Base-by-base conservation (phyloP, 2,888 invertebrate genomes). In the Andrena minutula region DNA sequence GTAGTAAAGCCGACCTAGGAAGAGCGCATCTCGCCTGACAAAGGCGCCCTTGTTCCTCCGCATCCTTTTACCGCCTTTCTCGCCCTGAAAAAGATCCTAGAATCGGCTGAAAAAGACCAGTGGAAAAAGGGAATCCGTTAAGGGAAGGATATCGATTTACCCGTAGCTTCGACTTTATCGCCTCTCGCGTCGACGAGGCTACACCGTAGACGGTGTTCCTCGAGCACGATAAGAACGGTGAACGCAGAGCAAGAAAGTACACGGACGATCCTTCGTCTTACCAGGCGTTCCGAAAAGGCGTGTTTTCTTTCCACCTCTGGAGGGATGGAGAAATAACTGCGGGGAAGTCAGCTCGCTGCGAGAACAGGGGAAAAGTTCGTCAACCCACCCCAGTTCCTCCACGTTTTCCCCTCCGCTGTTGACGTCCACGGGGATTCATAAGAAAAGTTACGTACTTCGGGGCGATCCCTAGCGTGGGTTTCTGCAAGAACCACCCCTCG, bases 61-160 rank as follows among this genome's bases (percentile, higher is more conserved):
- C 28, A 28, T 60, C 64, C 12, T 64, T 77, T 78, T 35, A 8
- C 47, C 53, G 23, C 23, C 23, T 32, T 12, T 53, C 20, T 23
- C 70, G 64, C 49, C 66, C 12, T 8, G 30, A 58, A 69, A 77
- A 69, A 71, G 69, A 41, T 56, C 32, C 64, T 58, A 69, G 53
- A 75, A 83, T 61, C 61, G 66, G 66, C 70, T 47, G 35, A 66
- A 64, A 73, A 71, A 60, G 64, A 47, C 53, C 6, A 32, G 41
- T 7, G 26, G 26, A 51, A 32, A 61, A 65, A 63, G 35, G 35
- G 76, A 49, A 69, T 58, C 49, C 28, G 58, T 65, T 73, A 26
- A 28, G 72, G 75, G 85, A 89, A 87, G 89, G 88, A 74, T 91
- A 92, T 92, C 92, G 92, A 92, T 91, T 91, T 85, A 86, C 88